A percentile compares a stretch with the other conserved stretches of the same genome.
phyloP scores from a whole-genome alignment of 1,140 invertebrate species.

The Rhyacophila brunnea region DNA sequence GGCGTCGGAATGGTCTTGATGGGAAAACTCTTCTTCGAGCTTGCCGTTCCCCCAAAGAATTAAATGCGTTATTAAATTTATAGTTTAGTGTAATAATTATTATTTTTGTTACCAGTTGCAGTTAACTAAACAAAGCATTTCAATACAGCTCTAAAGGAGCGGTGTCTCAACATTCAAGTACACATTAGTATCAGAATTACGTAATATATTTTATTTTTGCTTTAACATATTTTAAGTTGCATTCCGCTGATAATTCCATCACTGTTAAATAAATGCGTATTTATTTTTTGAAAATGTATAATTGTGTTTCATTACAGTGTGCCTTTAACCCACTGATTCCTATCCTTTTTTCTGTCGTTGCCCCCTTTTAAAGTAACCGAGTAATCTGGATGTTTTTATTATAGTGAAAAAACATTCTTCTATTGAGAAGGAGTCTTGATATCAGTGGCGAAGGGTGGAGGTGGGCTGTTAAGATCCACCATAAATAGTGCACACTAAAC shows the following conservation, averaged over 20 bases:
- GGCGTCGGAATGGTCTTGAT: constrained; percentile 44
- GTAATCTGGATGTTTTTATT: too few species aligned
- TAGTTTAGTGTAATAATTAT: constrained; percentile 21
- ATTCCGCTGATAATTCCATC: not conserved
- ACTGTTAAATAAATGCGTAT: not conserved
- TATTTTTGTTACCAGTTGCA: constrained; percentile 2
- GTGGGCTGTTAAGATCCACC: too few species aligned
- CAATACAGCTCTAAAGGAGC: not conserved
- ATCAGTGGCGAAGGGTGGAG: too few species aligned
- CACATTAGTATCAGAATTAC: not conserved
- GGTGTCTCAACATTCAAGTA: not conserved
- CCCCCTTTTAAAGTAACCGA: too few species aligned
- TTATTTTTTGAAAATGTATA: not conserved
- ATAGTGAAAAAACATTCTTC: too few species aligned
- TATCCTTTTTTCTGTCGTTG: too few species aligned
- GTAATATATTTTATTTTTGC: not conserved
- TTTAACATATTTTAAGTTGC: not conserved
- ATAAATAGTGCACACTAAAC: too few species aligned
- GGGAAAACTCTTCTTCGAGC: constrained; percentile 41
- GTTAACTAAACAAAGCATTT: not conserved
- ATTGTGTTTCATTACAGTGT: too few species aligned
- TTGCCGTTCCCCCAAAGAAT: constrained; percentile 42
- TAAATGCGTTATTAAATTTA: constrained; percentile 34
- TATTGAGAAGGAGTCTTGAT: too few species aligned
- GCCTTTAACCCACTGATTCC: too few species aligned